Evolutionary conservation across 2,888 invertebrate species (phyloP), one percentile per base, ranked within the genome.

Genomic region (Conchocele bisecta): DNA sequence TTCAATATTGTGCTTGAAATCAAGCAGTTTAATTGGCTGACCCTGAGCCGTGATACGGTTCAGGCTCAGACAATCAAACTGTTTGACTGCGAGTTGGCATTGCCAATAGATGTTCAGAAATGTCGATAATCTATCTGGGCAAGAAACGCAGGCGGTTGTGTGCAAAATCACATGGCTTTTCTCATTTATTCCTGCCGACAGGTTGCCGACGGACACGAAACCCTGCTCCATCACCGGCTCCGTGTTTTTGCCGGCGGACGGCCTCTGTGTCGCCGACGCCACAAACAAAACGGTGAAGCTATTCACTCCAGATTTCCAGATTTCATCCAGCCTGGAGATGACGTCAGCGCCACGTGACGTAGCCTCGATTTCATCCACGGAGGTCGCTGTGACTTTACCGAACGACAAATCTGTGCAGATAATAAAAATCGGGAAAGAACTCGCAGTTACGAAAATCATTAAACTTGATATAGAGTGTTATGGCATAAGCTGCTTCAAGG

Each of bases 321-420:
- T 42, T n/a, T 15, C 51, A n/a, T 26, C 58, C 4, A 31, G 31
- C 26, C 29, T 66, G 17, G 66, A 66, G 46, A 66, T 51, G 22
- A 6, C 26, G 66, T 48, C 66, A 11, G 57, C 66, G 9, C 66
- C 66, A 15, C 66, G 66, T 57, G 66, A 66, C 58, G 58, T 66
- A 24, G 35, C 66, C 9, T 33, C 22, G 2, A 20, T 58, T 11
- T 58, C 57, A 17, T 17, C 39, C 22, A 37, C 48, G 17, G 66
- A 66, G 22, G 26, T 48, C 26, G 57, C 51, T 0, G 57, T 39
- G 24, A 63, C 63, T 17, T 31, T 65, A 24, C 65, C 65, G 11
- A 65, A 57, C 33, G 65, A 65, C 20, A 57, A 57, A 29, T 48
- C 66, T 11, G 33, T 66, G 3, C 48, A 57, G 22, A 20, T 66